phyloP scores from a whole-genome alignment of 2,797 vertebrate genomes.

The Arctocebus calabarensis region DNA sequence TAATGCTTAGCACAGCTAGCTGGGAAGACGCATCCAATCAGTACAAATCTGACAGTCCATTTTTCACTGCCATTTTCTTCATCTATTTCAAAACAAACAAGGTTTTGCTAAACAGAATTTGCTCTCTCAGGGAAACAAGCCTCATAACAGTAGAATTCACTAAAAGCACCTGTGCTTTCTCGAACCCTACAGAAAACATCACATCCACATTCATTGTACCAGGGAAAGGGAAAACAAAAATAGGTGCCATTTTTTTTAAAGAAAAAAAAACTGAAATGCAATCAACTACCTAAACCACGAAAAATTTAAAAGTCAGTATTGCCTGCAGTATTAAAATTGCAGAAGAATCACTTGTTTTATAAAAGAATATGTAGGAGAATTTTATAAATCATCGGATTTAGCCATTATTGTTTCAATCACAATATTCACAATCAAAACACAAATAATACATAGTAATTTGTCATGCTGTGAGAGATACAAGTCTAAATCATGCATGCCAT shows the following conservation, averaged over 20 bases:
- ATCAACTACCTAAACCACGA: background rate
- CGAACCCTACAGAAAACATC: background rate
- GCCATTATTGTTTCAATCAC: background rate
- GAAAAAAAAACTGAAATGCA: background rate
- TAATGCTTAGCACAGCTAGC: slow-evolving; percentile 74
- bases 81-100: slow-evolving; percentile 68
- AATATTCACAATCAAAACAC: background rate
- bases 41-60: slow-evolving; percentile 73
- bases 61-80: slow-evolving; percentile 79
- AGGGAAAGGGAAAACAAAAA: slow-evolving; percentile 12
- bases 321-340: slow-evolving; percentile 6
- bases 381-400: background rate
- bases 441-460: background rate
- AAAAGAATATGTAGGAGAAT: background rate
- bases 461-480: background rate
- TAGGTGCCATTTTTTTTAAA: background rate
- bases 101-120: slow-evolving; percentile 73
- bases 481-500: background rate
- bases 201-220: background rate
- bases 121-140: slow-evolving; percentile 65
- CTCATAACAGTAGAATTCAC: background rate
- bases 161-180: slow-evolving; percentile 11
- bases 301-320: background rate
- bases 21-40: slow-evolving; percentile 69
- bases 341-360: background rate